Evolutionary conservation across 2,888 invertebrate species (phyloP).

Genomic region (Dasysyrphus tricinctus): DNA sequence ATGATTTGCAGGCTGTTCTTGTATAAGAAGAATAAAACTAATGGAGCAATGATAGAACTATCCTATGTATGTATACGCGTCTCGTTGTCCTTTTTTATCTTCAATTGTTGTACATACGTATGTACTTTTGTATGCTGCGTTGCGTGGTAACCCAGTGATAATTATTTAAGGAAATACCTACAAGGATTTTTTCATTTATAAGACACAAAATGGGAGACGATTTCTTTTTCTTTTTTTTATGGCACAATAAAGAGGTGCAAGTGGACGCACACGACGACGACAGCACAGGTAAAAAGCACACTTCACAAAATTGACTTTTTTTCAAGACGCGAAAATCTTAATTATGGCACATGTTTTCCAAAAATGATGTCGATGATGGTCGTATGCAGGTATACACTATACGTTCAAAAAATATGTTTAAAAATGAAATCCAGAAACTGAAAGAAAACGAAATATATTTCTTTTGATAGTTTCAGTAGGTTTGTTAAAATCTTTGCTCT

Average conservation of each 20-base stretch:
- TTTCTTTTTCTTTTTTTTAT: constrained; percentile 17
- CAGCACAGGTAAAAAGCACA: constrained; percentile 28
- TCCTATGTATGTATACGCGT: constrained; percentile 15
- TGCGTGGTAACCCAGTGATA: constrained; percentile 63
- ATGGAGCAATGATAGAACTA: constrained; percentile 38
- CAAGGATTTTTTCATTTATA: constrained; percentile 1
- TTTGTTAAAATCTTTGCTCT: constrained; percentile 28
- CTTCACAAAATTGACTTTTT: constrained; percentile 25
- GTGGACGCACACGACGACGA: constrained; percentile 1
- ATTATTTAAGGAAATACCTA: constrained; percentile 42
- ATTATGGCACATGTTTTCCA: constrained; percentile 30
- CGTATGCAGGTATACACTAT: constrained; percentile 14
- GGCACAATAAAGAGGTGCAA: constrained; percentile 32
- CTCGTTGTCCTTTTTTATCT: constrained; percentile 29
- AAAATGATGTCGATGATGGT: constrained; percentile 29
- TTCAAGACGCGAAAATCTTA: constrained; percentile 36
- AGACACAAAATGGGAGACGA: constrained; percentile 31
- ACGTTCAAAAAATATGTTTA: constrained; percentile 12
- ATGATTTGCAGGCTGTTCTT: constrained; percentile 26
- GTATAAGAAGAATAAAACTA: constrained; percentile 51
- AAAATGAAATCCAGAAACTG: constrained; percentile 22
- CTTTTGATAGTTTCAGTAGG: background rate
- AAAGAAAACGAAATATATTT: background rate
- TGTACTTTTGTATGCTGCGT: constrained; percentile 48
- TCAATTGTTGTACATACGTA: constrained; percentile 28